Conservation (phyloP, 2,888 invertebrate species). For the Alitta virens region DNA sequence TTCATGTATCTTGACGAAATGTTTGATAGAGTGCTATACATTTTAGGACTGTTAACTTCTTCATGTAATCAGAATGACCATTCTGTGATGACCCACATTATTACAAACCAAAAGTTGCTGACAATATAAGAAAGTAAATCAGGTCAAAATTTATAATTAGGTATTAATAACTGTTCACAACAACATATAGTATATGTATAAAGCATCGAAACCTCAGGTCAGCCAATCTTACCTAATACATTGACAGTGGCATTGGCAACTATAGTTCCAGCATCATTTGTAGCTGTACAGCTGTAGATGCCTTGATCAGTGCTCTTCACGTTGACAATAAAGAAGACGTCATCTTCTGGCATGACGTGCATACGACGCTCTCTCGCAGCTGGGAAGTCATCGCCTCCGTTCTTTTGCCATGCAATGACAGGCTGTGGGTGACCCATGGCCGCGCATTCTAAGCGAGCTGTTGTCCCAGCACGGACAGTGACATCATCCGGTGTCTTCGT, state of each 20-base stretch:
- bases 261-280: conserved; percentile 83
- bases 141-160: too few relatives aligned
- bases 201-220: too few relatives aligned
- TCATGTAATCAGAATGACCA: too few relatives aligned
- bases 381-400: conserved; percentile 69
- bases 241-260: conserved; percentile 82
- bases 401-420: conserved; percentile 54
- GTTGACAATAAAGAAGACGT: conserved; percentile 88
- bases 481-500: conserved; percentile 80
- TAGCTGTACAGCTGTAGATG: conserved; percentile 88
- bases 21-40: too few relatives aligned
- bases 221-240: conserved; percentile 66
- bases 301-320: conserved; percentile 87
- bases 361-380: conserved; percentile 90
- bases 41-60: too few relatives aligned
- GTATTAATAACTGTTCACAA: too few relatives aligned
- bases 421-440: conserved; percentile 86
- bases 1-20: too few relatives aligned
- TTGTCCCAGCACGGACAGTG: conserved; percentile 79
- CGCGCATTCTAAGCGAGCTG: conserved; percentile 85
- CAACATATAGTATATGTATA: too few relatives aligned
- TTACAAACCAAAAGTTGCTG: too few relatives aligned
- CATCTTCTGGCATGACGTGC: conserved; percentile 88
- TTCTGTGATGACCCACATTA: too few relatives aligned
- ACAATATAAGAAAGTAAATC: too few relatives aligned